A percentile compares a stretch with the other conserved stretches of the same genome.
Evolutionary conservation across 2,113 vertebrate genomes (phyloP).

Genomic region (Erythrocebus patas): DNA sequence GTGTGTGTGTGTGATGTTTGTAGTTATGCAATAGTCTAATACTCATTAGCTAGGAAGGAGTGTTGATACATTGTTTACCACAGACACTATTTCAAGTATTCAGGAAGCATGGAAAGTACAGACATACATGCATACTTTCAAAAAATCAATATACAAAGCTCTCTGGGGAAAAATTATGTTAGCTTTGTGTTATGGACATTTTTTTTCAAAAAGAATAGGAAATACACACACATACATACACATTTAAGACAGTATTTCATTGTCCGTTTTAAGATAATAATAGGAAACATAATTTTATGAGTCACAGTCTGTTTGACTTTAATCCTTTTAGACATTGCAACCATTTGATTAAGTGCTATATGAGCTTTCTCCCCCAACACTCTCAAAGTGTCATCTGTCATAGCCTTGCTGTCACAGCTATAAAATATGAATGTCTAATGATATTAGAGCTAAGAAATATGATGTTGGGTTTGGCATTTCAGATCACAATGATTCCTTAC

Average conservation of each 20-base stretch:
- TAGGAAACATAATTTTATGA: slow-evolving; percentile 72
- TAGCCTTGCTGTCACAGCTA: slow-evolving; percentile 68
- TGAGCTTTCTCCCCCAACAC: slow-evolving; percentile 66
- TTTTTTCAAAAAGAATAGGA: background rate
- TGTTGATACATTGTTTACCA: background rate
- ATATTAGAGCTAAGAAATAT: slow-evolving; percentile 79
- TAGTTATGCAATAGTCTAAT: background rate
- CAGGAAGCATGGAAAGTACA: background rate
- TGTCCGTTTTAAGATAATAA: slow-evolving; percentile 64
- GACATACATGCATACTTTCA: background rate
- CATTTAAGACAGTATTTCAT: slow-evolving; percentile 51
- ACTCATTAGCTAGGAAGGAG: background rate
- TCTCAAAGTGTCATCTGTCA: slow-evolving; percentile 79
- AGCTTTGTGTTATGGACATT: background rate
- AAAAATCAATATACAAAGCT: background rate
- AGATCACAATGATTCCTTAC: slow-evolving; percentile 67
- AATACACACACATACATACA: background rate
- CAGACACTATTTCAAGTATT: background rate
- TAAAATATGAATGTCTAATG: slow-evolving; percentile 78
- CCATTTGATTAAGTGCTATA: slow-evolving; percentile 75
- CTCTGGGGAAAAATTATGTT: background rate
- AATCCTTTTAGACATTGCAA: slow-evolving; percentile 75
- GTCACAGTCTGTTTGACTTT: slow-evolving; percentile 70
- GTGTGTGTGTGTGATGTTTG: background rate
- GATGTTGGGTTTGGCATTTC: slow-evolving; percentile 63